A percentile compares a stretch with the other conserved stretches of the same genome.
Conservation (phyloP, 2,888 invertebrate species). For the Atethmia centrago region DNA sequence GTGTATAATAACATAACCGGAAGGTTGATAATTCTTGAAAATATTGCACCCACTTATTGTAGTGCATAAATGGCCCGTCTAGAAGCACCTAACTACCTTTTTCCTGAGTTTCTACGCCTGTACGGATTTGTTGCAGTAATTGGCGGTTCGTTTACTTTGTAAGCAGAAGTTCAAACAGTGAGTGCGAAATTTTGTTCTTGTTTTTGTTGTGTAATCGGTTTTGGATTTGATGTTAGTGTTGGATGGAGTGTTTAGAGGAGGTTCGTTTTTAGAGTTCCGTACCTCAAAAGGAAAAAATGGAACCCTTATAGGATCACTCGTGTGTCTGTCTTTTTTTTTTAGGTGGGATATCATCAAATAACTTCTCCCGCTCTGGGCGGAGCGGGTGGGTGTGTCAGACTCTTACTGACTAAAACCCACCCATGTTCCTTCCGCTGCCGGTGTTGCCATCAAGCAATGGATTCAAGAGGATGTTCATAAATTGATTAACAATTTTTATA, state of each 20-base stretch:
- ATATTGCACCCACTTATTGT: not conserved
- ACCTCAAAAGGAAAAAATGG: too few species aligned
- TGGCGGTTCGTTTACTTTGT: constrained; percentile 25
- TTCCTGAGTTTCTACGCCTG: constrained; percentile 26
- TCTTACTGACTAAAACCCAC: too few species aligned
- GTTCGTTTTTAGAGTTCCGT: not conserved
- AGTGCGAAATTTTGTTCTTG: constrained; percentile 11
- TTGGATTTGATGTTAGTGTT: not conserved
- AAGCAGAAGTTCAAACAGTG: constrained; percentile 29
- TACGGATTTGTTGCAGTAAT: constrained; percentile 29
- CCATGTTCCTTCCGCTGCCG: too few species aligned
- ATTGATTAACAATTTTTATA: too few species aligned
- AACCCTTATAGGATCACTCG: too few species aligned
- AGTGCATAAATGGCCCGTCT: constrained; percentile 5
- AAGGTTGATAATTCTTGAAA: not conserved
- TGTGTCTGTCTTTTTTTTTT: too few species aligned
- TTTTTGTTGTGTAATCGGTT: not conserved
- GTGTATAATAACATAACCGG: too few species aligned
- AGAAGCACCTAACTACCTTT: not conserved
- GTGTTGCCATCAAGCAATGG: too few species aligned
- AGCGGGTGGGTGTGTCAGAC: too few species aligned
- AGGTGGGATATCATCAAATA: too few species aligned
- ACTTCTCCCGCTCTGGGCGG: too few species aligned
- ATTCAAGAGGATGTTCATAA: too few species aligned
- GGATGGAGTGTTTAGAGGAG: not conserved